These are phyloP conservation scores for Stratiolaelaps scimitus DNA, from an alignment of 1,140 invertebrate genomes.

Conservation along the genomic window DNA sequence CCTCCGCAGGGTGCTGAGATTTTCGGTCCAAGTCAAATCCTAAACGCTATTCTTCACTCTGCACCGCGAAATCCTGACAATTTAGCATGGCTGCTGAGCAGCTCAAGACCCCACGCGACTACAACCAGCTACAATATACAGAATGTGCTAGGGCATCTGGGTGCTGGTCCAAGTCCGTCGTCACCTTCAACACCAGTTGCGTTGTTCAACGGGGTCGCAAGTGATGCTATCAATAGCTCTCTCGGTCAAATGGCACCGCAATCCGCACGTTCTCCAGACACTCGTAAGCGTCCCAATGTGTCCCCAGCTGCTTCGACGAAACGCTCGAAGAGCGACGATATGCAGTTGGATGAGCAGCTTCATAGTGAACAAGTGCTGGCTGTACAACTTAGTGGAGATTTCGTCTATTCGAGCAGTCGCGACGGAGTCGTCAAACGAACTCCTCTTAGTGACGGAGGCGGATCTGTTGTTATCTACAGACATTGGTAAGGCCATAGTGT, in stretches of 20 bases:
- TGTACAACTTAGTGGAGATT: not conserved
- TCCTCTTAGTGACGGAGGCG: slow-evolving; percentile 2
- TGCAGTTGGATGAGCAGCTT: slow-evolving; percentile 10
- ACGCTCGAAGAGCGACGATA: not conserved
- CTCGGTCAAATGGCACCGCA: not conserved
- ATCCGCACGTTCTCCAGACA: not conserved
- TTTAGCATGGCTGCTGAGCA: not conserved
- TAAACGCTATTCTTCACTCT: not conserved
- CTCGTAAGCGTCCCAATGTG: not conserved
- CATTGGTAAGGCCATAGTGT: slow-evolving; percentile 5
- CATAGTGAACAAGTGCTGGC: slow-evolving; percentile 8
- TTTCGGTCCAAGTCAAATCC: slow-evolving; percentile 12
- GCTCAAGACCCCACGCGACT: not conserved
- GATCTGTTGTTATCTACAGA: slow-evolving; percentile 1
- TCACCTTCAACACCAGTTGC: not conserved
- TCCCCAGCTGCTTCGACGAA: not conserved
- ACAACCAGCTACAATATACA: not conserved
- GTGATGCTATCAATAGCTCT: not conserved
- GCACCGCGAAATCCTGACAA: not conserved
- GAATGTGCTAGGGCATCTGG: not conserved
- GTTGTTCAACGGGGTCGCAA: not conserved
- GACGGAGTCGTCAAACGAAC: slow-evolving; percentile 23
- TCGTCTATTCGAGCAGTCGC: slow-evolving; percentile 14
- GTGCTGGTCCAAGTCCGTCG: not conserved
- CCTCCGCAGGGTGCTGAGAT: slow-evolving; percentile 1